phyloP scores from a whole-genome alignment of 2,797 vertebrate species.

The Hydrophis major region DNA sequence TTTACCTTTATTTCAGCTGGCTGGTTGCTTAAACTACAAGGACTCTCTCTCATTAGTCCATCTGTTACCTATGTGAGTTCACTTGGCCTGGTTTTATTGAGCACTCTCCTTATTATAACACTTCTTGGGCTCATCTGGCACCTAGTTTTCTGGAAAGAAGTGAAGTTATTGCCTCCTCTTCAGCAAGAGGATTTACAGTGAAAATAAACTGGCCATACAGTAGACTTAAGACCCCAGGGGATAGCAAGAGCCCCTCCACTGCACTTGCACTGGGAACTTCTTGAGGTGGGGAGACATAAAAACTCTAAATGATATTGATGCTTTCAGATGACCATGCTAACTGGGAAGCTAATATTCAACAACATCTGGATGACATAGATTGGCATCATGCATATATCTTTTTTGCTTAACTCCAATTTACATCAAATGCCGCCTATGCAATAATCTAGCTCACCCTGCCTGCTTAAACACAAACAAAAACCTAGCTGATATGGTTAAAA shows the following conservation, averaged over 20 bases:
- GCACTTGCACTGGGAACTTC: not conserved
- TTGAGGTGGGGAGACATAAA: not conserved
- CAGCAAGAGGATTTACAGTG: not conserved
- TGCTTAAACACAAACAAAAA: too few relatives aligned
- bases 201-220: not conserved
- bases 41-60: constrained; percentile 26
- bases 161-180: not conserved
- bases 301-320: not conserved
- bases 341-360: not conserved
- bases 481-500: too few relatives aligned
- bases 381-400: not conserved
- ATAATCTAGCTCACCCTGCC: too few relatives aligned
- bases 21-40: constrained; percentile 1
- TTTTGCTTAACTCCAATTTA: not conserved
- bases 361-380: not conserved
- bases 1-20: not conserved
- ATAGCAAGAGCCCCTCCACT: not conserved
- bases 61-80: constrained; percentile 27
- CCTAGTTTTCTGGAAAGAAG: constrained; percentile 34
- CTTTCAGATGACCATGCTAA: not conserved
- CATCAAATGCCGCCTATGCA: too few relatives aligned
- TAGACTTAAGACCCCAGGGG: not conserved
- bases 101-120: constrained; percentile 21
- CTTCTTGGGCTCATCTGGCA: constrained; percentile 28
- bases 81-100: constrained; percentile 23